phyloP scores from a whole-genome alignment of 2,888 invertebrate species.

The Callyntrura sp. region DNA sequence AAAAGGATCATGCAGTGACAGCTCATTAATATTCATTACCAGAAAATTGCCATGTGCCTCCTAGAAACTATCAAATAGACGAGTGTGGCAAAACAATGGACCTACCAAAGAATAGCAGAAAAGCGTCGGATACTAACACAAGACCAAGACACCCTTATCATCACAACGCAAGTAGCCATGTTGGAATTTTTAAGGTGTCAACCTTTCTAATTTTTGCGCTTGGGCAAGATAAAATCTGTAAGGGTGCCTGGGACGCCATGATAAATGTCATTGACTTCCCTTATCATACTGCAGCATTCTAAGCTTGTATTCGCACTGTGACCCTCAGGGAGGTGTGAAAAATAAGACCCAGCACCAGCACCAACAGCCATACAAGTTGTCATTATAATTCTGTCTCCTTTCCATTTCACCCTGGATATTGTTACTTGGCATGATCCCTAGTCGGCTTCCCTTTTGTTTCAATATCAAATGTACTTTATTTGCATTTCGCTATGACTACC shows the following conservation, averaged over 20 bases:
- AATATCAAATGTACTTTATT: neutral
- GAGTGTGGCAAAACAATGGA: conserved; percentile 9
- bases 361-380: neutral
- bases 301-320: neutral
- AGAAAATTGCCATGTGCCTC: conserved; percentile 1
- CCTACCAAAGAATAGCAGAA: neutral
- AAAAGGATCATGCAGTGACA: conserved; percentile 44
- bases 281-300: neutral
- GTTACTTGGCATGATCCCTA: neutral
- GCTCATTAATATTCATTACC: conserved; percentile 39
- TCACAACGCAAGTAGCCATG: no score
- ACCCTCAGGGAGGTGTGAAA: neutral
- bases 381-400: neutral
- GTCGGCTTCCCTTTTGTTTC: neutral
- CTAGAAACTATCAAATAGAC: neutral
- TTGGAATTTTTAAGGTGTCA: neutral
- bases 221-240: neutral
- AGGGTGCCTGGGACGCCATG: neutral
- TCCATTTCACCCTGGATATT: neutral
- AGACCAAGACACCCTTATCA: neutral
- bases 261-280: neutral
- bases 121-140: neutral
- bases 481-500: conserved; percentile 16
- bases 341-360: neutral
- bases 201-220: neutral